Base-by-base conservation (phyloP, 2,113 vertebrate species). In the Psilopsiagon aymara region DNA sequence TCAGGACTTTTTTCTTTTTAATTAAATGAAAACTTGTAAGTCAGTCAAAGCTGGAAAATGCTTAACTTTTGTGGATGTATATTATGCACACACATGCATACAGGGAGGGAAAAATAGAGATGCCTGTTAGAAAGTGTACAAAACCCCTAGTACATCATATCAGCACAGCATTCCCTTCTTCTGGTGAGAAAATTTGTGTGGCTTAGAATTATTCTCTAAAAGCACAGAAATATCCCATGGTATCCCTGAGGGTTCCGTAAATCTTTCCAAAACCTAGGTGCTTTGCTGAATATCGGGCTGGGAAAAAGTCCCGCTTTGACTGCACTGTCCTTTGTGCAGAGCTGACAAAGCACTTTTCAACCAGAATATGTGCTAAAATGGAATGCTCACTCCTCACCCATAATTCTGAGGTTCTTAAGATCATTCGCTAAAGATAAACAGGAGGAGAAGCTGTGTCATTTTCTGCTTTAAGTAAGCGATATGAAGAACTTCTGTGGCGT, bases 21-120 rank as follows among this genome's bases (percentile, higher is more conserved):
- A 93, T 95, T 96, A 96, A 91, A 94, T 69, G 77, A 94, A 89
- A 96, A 84, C 62, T 73, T 86, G 33, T 89, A 96, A 92, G 86
- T 84, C 88, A 70, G 77, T 84, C 88, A 87, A 84, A 89, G 83
- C 69, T 94, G 81, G 37, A 94, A 92, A 96, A 89, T 67, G 69
- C 63, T 88, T 80, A 78, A 51, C 71, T 95, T 94, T 27, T 78
- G 28, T 41, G 28, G n/a, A 19, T 70, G 63, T 33, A 21, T 70
- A 23, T 46, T 39, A 53, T 20, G 73, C 13, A 75, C 20, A 63
- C 33, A 55, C 5, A 66, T 1, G 23, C 13, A 28, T 11, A 33
- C 0, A 41, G 5, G 70, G 13, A 75, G 17, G 59, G 33, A 76
- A 90, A 84, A 69, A 52, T 1, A 83, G 44, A 73, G 57, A 76